These are phyloP conservation scores for Alligator sinensis DNA, from an alignment of 2,113 vertebrate genomes.

Conservation along the genomic window DNA sequence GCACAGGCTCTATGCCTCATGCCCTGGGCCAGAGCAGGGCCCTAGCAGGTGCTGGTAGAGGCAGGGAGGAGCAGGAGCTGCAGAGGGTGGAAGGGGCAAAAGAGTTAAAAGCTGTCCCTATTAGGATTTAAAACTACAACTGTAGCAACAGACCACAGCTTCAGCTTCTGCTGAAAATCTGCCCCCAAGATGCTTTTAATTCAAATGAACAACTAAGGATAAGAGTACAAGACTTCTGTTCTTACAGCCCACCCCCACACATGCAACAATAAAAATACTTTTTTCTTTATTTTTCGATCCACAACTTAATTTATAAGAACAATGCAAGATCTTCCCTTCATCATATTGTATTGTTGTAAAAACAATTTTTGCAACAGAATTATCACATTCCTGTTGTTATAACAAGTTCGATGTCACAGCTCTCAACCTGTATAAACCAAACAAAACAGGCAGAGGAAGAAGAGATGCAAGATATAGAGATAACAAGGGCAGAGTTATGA, in stretches of 20 bases:
- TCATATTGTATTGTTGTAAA: no score
- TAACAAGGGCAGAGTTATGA: no score
- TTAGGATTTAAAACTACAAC: background rate
- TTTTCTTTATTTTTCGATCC: background rate
- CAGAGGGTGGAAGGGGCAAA: background rate
- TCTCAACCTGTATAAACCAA: background rate
- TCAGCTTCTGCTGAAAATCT: background rate
- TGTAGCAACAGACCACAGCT: background rate
- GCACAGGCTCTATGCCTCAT: no score
- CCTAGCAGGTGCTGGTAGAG: no score
- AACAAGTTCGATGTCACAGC: background rate
- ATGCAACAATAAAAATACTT: no score
- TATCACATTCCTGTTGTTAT: background rate
- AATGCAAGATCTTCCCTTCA: no score
- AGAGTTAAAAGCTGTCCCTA: background rate
- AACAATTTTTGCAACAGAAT: no score
- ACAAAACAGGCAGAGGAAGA: no score
- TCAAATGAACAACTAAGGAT: fast-evolving
- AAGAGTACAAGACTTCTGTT: background rate
- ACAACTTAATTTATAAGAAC: background rate
- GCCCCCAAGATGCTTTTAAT: background rate
- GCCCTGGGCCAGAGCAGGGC: no score
- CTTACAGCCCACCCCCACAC: background rate
- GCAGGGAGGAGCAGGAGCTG: no score
- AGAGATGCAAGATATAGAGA: no score